Base-by-base conservation (phyloP, 2,888 invertebrate genomes). In the Venusia cambrica region DNA sequence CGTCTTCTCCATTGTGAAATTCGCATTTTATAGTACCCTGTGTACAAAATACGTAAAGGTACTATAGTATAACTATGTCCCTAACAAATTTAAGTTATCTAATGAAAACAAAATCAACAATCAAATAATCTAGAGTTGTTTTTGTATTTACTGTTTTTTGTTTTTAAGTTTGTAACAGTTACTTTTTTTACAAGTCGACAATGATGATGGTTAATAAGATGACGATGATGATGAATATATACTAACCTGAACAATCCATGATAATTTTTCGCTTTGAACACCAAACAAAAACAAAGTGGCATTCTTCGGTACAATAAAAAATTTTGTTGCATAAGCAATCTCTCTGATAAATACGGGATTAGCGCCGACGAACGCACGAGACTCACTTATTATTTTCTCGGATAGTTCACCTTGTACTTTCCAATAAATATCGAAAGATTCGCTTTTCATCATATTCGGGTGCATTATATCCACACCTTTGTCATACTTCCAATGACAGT, bases 401-500 rank as follows among this genome's bases (percentile, higher is more conserved):
- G 80, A 78, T 4, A 72, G 51, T 48, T 74, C 67, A 2, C 78
- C 81, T 21, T 80, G 79, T 2, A 70, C 67, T 42, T 72, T 78
- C 78, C 73, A 75, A 32, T 62, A 76, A 30, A 81, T 65, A 35
- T 77, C 75, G 46, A 63, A 70, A 3, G 81, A 75, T 39, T 78
- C 78, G 31, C 67, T 46, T 48, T 62, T 65, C 24, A 77, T 42
- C 2, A 55, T 31, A 39, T 66, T 64, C 1, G 72, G 67, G 20
- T 71, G 48, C 50, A 77, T 54, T 1, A 78, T 62, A 42, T 77
- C 76, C 35, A 58, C 59, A 3, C 80, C 79, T 19, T 62, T 57
- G 36, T 66, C 73, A 51, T 78, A 73, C 44, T 72, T 78, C 78
- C 81, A 83, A 37, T 80, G 74, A 20, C 79, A 80, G 7, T 45